Base-by-base conservation (phyloP, 2,888 invertebrate species). In the Eutolmus rufibarbis region DNA sequence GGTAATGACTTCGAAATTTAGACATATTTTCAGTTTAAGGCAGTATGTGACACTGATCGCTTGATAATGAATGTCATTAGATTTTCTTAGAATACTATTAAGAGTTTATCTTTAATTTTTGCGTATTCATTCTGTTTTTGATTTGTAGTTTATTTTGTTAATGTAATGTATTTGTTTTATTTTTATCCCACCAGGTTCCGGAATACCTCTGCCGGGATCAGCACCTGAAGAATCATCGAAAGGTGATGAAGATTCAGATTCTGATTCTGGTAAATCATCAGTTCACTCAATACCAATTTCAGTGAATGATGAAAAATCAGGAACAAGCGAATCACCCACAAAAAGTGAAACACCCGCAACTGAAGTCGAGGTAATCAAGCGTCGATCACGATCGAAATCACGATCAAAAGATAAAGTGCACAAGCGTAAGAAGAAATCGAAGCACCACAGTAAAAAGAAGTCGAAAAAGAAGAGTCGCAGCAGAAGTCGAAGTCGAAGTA, bases 251-350 rank as follows among this genome's bases (percentile, higher is more conserved):
- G 82, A 89, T 57, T 88, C 89, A 40, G 89, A 88, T 85, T 87
- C 90, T 31, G 91, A 91, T 81, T 92, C 92, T 0, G 91, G 91
- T 77, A 87, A 88, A 7, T 91, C 90, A 81, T 92, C 91, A 7
- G 91, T 92, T 37, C 92, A 92, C 84, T 92, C 92, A 78, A 92
- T 92, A 91, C 92, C 92, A 0, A 92, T 92, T n/a, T 91, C 91
- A 9, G 92, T 91, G 5, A 91, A 90, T 12, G 92, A 91, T 87
- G 91, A 91, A 28, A 91, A 90, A 77, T 91, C 90, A 2, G 91
- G 91, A 28, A 28, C 46, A 31, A 51, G 23, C 46, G 51, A 31
- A 51, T 51, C 46, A 19, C 34, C 46, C 2, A 91, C 90, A 5
- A 90, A 90, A 79, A 89, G 87, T 74, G 84, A 57, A 40, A 46